Conservation (phyloP, 2,888 invertebrate genomes). For the Scrobipalpa costella region DNA sequence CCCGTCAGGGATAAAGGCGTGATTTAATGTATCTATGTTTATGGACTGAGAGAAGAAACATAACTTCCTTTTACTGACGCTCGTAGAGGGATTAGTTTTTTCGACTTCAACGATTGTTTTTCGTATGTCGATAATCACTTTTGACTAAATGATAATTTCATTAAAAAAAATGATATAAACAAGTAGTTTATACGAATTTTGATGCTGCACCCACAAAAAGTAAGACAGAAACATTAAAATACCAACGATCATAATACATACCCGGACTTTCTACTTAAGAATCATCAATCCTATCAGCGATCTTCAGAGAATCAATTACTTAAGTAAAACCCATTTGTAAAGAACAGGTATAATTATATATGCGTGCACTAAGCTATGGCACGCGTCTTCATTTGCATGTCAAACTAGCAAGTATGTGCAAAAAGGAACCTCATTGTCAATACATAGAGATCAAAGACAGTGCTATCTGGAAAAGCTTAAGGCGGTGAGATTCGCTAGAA, state of each 20-base stretch:
- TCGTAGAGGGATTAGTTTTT: no score
- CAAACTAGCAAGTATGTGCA: not conserved
- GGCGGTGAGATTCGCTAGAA: slow-evolving; percentile 1
- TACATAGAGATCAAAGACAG: not conserved
- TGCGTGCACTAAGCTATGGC: slow-evolving; percentile 8
- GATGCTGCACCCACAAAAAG: not conserved
- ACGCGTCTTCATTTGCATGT: slow-evolving; percentile 7
- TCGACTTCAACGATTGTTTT: no score
- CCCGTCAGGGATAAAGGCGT: no score
- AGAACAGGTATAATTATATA: not conserved
- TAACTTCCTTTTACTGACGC: no score
- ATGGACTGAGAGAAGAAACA: no score
- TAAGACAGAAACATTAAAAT: not conserved
- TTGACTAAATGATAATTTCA: no score
- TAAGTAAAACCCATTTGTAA: slow-evolving; percentile 1
- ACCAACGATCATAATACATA: not conserved
- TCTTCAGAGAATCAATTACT: slow-evolving; percentile 6
- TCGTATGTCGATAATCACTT: no score
- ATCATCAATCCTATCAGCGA: not conserved
- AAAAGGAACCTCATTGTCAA: not conserved
- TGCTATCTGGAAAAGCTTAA: not conserved
- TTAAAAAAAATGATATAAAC: no score
- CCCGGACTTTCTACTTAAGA: not conserved
- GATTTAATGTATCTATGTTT: no score
- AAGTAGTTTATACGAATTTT: no score